phyloP scores from a whole-genome alignment of 2,797 vertebrate species.

The Sebastes flavidus region DNA sequence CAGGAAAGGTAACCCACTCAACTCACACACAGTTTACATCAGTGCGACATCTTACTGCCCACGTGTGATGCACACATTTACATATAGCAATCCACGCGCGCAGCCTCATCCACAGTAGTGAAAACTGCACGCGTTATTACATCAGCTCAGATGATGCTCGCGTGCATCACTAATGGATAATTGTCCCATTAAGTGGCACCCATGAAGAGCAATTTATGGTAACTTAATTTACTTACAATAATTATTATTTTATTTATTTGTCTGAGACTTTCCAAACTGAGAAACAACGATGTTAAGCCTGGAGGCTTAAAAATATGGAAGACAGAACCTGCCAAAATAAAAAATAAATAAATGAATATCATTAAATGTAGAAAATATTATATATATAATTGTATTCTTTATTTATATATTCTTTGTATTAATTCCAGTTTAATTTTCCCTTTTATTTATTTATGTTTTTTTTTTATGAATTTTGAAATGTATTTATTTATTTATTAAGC shows the following conservation, averaged over 20 bases:
- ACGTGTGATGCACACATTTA: neutral
- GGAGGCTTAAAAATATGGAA: neutral
- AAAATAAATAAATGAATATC: too few relatives aligned
- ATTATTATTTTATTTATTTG: neutral
- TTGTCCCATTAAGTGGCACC: neutral
- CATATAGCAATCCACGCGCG: neutral
- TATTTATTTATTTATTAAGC: too few relatives aligned
- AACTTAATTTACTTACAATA: neutral
- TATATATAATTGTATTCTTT: too few relatives aligned
- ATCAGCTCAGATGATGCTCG: conserved; percentile 47
- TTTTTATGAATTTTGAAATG: neutral
- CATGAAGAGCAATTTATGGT: neutral
- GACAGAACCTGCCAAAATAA: neutral
- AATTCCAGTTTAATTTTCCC: too few relatives aligned
- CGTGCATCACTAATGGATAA: neutral
- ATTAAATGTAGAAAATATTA: too few relatives aligned
- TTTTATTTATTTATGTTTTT: too few relatives aligned
- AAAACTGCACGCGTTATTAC: conserved; percentile 54
- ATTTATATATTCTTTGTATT: too few relatives aligned
- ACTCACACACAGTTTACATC: neutral
- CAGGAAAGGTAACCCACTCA: too few relatives aligned
- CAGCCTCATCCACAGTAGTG: neutral
- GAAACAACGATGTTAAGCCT: too few relatives aligned
- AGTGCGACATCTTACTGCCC: rapidly evolving
- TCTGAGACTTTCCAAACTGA: neutral